phyloP scores from a whole-genome alignment of 2,113 vertebrate genomes.

The Triplophysa rosa region DNA sequence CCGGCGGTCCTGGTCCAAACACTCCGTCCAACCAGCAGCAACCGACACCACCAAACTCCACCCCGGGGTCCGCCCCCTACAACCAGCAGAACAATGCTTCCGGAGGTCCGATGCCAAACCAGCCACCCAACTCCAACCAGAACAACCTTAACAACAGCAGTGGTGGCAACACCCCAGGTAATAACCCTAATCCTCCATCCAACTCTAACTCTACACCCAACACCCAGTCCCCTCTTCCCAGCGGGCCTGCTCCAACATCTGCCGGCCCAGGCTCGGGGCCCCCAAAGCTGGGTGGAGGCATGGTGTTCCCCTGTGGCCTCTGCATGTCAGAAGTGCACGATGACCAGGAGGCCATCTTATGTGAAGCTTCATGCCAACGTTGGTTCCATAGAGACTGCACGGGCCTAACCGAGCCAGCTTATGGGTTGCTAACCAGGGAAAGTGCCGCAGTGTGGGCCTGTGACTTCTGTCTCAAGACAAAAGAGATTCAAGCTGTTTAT shows the following conservation, averaged over 20 bases:
- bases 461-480: constrained; percentile 97
- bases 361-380: constrained; percentile 95
- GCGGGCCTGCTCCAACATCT: constrained; percentile 67
- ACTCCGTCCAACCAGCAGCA: constrained; percentile 72
- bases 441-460: constrained; percentile 96
- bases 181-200: constrained; percentile 76
- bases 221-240: constrained; percentile 74
- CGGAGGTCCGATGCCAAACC: constrained; percentile 60
- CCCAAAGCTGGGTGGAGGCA: constrained; percentile 73
- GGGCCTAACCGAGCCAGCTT: constrained; percentile 93
- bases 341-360: constrained; percentile 95
- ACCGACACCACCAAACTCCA: constrained; percentile 73
- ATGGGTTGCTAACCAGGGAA: constrained; percentile 92
- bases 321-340: constrained; percentile 93
- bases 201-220: constrained; percentile 77
- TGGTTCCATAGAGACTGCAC: constrained; percentile 99
- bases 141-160: constrained; percentile 76
- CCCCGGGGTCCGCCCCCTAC: constrained; percentile 82
- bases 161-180: constrained; percentile 70
- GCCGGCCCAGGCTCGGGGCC: constrained; percentile 70
- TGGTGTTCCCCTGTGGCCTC: constrained; percentile 91
- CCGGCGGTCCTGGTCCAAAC: constrained; percentile 72
- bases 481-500: constrained; percentile 97
- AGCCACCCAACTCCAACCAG: constrained; percentile 70
- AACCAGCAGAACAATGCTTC: constrained; percentile 77